phyloP scores from a whole-genome alignment of 1,140 invertebrate genomes.

The Drosophila repleta region DNA sequence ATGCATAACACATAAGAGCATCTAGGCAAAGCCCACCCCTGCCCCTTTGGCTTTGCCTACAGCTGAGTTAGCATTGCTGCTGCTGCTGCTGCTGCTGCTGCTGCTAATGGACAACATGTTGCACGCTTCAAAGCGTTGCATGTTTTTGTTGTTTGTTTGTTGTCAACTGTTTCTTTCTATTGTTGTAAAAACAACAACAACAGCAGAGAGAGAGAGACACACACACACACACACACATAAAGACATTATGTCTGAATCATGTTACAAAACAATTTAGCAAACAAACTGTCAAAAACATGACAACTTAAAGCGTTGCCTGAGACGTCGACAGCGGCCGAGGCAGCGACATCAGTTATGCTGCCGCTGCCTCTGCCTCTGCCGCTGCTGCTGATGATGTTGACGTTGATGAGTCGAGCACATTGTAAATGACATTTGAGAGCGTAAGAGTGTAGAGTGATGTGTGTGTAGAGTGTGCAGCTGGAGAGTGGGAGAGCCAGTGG shows the following conservation, averaged over 20 bases:
- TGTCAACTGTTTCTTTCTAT: slow-evolving; percentile 39
- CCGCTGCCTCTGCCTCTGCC: slow-evolving; percentile 18
- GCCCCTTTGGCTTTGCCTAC: background rate
- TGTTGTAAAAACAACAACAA: slow-evolving; percentile 36
- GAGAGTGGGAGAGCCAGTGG: background rate
- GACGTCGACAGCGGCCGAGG: slow-evolving; percentile 17
- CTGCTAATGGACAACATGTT: slow-evolving; percentile 51
- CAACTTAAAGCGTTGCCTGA: slow-evolving; percentile 71
- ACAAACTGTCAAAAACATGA: slow-evolving; percentile 81
- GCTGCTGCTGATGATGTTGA: slow-evolving; percentile 40
- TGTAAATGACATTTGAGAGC: slow-evolving; percentile 70
- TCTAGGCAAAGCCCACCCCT: background rate
- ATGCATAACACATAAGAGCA: slow-evolving; percentile 19
- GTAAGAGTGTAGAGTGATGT: background rate
- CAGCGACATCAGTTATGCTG: slow-evolving; percentile 1
- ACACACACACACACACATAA: slow-evolving; percentile 23
- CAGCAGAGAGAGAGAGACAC: background rate
- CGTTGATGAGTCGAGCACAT: slow-evolving; percentile 73
- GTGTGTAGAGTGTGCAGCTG: background rate
- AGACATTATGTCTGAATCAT: slow-evolving; percentile 70
- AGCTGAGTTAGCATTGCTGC: slow-evolving; percentile 1
- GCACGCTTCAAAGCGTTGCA: slow-evolving; percentile 49
- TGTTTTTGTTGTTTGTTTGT: slow-evolving; percentile 36
- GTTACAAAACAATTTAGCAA: slow-evolving; percentile 81
- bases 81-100: slow-evolving; percentile 1